A percentile compares a stretch with the other conserved stretches of the same genome.
Conservation (phyloP, 2,797 vertebrate species). For the Dryobates pubescens region DNA sequence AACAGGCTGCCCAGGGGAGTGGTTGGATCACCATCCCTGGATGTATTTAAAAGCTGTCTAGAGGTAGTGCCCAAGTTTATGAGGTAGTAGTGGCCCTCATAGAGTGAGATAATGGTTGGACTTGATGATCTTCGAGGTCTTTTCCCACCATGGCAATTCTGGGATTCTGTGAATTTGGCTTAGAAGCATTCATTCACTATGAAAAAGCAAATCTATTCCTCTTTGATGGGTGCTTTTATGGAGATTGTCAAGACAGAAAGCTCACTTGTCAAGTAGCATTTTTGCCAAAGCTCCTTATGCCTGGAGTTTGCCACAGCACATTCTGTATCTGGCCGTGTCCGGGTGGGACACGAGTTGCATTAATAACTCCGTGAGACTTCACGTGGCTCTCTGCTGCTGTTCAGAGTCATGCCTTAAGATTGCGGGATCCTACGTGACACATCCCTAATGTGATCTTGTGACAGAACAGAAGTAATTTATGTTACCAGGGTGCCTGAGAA, state of each 20-base stretch:
- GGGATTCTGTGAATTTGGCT: no score
- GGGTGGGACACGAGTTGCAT: neutral
- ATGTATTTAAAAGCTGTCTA: no score
- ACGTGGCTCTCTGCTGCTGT: neutral
- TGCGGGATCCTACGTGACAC: conserved; percentile 21
- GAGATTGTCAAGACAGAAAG: neutral
- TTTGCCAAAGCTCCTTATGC: neutral
- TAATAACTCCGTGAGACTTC: neutral
- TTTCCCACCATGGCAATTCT: no score
- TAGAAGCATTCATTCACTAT: neutral
- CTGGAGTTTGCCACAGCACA: neutral
- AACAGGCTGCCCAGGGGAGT: no score
- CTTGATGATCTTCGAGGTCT: no score
- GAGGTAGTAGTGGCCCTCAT: no score
- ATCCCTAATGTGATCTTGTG: conserved; percentile 41
- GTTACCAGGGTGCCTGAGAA: neutral
- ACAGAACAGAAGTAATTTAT: conserved; percentile 52
- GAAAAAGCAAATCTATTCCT: neutral
- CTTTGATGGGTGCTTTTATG: neutral
- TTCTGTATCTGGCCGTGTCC: neutral
- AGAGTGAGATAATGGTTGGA: no score
- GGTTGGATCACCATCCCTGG: no score
- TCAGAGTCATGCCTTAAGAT: neutral
- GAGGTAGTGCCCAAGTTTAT: no score
- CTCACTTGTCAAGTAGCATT: neutral